phyloP scores from a whole-genome alignment of 2,113 vertebrate genomes.

The Tachycineta bicolor region DNA sequence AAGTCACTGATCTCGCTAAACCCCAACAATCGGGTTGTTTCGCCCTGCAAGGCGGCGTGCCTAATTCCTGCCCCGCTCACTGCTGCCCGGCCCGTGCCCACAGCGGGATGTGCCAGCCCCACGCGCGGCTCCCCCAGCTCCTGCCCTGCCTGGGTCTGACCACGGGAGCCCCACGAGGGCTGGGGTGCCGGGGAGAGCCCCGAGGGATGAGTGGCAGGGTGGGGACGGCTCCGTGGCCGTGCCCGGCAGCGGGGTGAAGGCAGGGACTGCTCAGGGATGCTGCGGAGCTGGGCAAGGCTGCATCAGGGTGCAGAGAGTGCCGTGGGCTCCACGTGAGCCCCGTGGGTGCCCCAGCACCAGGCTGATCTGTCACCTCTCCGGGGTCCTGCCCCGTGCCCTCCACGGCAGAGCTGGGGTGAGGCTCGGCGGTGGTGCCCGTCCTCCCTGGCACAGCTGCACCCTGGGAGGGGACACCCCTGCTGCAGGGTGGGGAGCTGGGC shows the following conservation, averaged over 20 bases:
- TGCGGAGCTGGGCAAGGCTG: neutral
- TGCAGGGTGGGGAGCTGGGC: too few relatives aligned
- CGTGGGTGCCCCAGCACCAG: neutral
- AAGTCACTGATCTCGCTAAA: slow-evolving; percentile 48
- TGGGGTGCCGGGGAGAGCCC: too few relatives aligned
- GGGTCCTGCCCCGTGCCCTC: neutral
- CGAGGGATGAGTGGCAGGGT: accelerated
- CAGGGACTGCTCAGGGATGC: accelerated
- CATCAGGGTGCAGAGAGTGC: accelerated
- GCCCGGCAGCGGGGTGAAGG: neutral
- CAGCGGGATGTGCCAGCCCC: accelerated
- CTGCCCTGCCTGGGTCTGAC: accelerated
- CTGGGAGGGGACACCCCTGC: accelerated
- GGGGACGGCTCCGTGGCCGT: accelerated
- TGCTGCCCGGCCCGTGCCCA: neutral
- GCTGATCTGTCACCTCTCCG: neutral
- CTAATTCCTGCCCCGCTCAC: neutral
- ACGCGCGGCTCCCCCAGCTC: accelerated
- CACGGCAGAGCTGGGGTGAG: neutral
- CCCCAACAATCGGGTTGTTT: neutral
- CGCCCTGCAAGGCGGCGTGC: neutral
- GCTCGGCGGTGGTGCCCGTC: accelerated
- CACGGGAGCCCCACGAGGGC: accelerated
- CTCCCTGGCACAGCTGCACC: neutral
- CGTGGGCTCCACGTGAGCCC: accelerated